Evolutionary conservation across 2,797 vertebrate genomes (phyloP).

Genomic region (Falco concolor): DNA sequence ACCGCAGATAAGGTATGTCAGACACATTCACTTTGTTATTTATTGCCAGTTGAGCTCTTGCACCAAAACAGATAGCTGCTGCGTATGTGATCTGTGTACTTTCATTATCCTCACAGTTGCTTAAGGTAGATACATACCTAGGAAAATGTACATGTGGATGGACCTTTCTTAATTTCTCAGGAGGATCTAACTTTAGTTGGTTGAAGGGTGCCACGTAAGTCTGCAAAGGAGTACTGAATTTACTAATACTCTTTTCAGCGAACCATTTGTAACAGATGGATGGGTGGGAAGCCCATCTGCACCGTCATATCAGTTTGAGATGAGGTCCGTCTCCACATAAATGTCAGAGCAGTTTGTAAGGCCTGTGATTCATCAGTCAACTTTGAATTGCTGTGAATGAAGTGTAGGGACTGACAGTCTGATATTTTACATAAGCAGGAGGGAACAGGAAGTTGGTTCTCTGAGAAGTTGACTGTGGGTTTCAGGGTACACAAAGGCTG

Average conservation of each 20-base stretch:
- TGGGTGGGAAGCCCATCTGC: constrained; percentile 65
- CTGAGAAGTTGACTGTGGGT: neutral
- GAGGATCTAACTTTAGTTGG: neutral
- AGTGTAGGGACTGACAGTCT: constrained; percentile 14
- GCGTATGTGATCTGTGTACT: neutral
- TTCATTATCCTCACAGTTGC: neutral
- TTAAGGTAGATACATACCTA: neutral
- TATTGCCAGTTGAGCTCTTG: neutral
- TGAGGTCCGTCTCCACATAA: constrained; percentile 26
- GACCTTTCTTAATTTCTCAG: neutral
- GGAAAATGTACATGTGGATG: neutral
- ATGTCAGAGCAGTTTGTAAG: constrained; percentile 53
- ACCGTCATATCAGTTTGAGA: constrained; percentile 6
- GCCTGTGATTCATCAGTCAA: constrained; percentile 55
- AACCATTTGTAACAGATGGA: constrained; percentile 39
- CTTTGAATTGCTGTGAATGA: constrained; percentile 46
- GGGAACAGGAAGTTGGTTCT: constrained; percentile 14
- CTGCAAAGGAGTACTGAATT: constrained; percentile 8
- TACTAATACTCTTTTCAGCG: constrained; percentile 13
- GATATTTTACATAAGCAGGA: constrained; percentile 16
- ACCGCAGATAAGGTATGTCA: neutral
- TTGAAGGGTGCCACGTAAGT: neutral
- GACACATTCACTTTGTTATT: neutral
- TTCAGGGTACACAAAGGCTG: neutral
- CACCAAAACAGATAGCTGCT: neutral